These are phyloP conservation scores for Leucophora obtusa DNA, from an alignment of 2,888 invertebrate genomes.

Conservation along the genomic window DNA sequence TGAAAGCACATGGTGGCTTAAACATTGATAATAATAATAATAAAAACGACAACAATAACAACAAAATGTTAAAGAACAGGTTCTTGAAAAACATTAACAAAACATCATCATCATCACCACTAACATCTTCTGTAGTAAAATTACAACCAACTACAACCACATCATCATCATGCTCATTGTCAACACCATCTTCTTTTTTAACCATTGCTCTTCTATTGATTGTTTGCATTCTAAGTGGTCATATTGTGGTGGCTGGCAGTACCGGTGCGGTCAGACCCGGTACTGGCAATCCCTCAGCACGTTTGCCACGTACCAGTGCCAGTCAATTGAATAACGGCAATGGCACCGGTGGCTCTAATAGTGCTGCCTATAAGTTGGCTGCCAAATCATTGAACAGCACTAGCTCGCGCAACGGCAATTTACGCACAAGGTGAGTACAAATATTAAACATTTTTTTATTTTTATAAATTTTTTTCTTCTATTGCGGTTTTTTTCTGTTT, in stretches of 20 bases:
- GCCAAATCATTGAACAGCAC: constrained; percentile 74
- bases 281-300: constrained; percentile 78
- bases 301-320: constrained; percentile 82
- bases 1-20: constrained; percentile 63
- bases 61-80: constrained; percentile 56
- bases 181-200: constrained; percentile 52
- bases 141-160: too few relatives aligned
- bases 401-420: constrained; percentile 76
- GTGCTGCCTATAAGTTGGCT: constrained; percentile 73
- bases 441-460: not conserved
- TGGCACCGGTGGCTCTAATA: constrained; percentile 63
- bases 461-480: not conserved
- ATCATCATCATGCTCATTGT: constrained; percentile 50
- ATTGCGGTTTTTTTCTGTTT: not conserved
- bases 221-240: constrained; percentile 66
- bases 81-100: constrained; percentile 50
- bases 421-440: constrained; percentile 77
- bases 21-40: constrained; percentile 40
- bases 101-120: constrained; percentile 46
- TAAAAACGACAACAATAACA: constrained; percentile 21
- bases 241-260: constrained; percentile 65
- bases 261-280: constrained; percentile 74
- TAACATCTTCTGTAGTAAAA: constrained; percentile 24
- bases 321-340: constrained; percentile 79
- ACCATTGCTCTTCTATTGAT: constrained; percentile 68